Evolutionary conservation across 1,140 invertebrate genomes (phyloP).

Genomic region (Plectrocnemia conspersa): DNA sequence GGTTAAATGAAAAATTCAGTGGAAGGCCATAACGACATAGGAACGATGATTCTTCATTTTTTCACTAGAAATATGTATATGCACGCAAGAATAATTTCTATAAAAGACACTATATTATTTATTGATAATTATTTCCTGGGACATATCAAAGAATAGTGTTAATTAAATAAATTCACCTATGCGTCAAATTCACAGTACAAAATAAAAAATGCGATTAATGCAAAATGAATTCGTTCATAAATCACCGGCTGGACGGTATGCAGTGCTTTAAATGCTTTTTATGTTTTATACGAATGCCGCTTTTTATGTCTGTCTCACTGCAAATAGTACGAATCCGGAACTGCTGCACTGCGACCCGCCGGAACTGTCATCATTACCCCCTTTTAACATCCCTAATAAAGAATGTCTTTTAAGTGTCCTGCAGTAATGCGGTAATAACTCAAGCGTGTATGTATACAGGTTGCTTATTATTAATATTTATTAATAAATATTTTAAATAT

Average conservation of each 20-base stretch:
- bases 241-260: not conserved
- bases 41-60: not conserved
- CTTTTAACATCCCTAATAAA: not conserved
- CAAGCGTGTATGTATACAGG: not conserved
- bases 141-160: too few species aligned
- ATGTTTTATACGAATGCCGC: not conserved
- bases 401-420: not conserved
- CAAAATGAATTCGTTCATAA: conserved; percentile 8
- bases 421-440: not conserved
- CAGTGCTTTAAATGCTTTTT: conserved; percentile 1
- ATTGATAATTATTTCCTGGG: not conserved
- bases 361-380: not conserved
- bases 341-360: conserved; percentile 2
- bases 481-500: not conserved
- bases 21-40: not conserved
- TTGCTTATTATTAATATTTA: not conserved
- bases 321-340: not conserved
- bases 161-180: not conserved
- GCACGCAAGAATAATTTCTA: not conserved
- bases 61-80: not conserved
- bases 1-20: conserved; percentile 10
- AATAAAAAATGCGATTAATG: not conserved
- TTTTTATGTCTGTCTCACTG: not conserved
- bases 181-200: not conserved
- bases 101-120: not conserved